These are phyloP conservation scores for Ryuthela nishihirai DNA, from an alignment of 2,888 invertebrate genomes.

Conservation along the genomic window DNA sequence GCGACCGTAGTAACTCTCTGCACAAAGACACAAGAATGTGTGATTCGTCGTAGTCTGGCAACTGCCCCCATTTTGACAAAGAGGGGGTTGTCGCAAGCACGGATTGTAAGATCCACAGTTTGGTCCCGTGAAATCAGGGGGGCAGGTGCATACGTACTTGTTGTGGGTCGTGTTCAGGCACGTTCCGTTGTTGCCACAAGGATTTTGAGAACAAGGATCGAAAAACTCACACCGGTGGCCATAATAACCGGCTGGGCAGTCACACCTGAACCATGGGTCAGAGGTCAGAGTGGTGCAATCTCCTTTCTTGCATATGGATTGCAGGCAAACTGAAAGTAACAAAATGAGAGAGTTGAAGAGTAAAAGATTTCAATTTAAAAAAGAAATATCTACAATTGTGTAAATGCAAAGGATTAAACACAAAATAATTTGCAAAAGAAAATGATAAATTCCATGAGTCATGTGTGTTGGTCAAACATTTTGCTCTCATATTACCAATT, in stretches of 20 bases:
- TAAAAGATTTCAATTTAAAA: no score
- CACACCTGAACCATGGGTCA: conserved; percentile 33
- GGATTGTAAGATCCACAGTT: conserved; percentile 33
- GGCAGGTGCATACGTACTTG: conserved; percentile 33
- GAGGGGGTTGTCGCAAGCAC: conserved; percentile 14
- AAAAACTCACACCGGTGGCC: conserved; percentile 29
- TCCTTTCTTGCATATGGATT: conserved; percentile 22
- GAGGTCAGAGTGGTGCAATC: conserved; percentile 8
- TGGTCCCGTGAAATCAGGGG: conserved; percentile 23
- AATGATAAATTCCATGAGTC: no score
- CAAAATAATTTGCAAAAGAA: no score
- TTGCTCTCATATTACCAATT: no score
- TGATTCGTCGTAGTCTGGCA: conserved; percentile 22
- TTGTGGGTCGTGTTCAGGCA: conserved; percentile 34
- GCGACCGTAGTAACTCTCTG: conserved; percentile 44
- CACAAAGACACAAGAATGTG: conserved; percentile 43
- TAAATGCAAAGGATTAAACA: no score
- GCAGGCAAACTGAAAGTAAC: conserved; percentile 30
- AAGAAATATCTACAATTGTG: no score
- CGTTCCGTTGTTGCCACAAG: conserved; percentile 34
- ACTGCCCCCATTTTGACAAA: conserved; percentile 36
- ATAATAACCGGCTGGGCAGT: conserved; percentile 34
- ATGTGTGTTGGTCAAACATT: no score
- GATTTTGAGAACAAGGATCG: conserved; percentile 33
- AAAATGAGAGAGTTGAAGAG: no score